Base-by-base conservation (phyloP, 2,797 vertebrate species). In the Ptychadena robeensis region DNA sequence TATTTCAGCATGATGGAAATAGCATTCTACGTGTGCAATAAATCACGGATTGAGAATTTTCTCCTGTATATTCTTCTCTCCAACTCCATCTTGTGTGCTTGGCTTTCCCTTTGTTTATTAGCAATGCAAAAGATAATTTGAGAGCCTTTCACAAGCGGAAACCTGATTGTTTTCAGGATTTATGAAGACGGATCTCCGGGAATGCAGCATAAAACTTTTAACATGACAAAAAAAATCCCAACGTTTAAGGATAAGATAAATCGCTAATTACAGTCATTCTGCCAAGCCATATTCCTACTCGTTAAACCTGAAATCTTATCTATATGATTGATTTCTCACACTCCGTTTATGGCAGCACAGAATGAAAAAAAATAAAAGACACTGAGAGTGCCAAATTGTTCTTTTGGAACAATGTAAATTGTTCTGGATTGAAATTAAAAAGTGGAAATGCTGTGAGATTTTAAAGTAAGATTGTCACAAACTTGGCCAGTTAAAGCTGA, bases 11-110 rank as follows among this genome's bases (percentile, higher is more conserved):
- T 59, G 53, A 67, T 30, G 83, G 61, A 57, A 57, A 85, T 64
- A 83, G 71, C 48, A 32, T 9, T n/a, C 31, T 79, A 9, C 38
- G 71, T 63, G 73, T 44, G 27, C 25, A 85, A 69, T 70, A 83
- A 86, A 83, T 67, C 59, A 83, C 18, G 32, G 8, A 31, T 53
- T 57, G 10, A 83, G 72, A 69, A 40, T 25, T 80, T 70, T 44
- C 75, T 61, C 82, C 66, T 81, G 83, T 79, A 74, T 61, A 40
- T 74, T 78, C 44, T 40, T 25, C 69, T 85, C 68, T 72, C 37
- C 67, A 28, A 63, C 83, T 80, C 15, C 82, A 80, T 85, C 32
- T 79, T 44, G 31, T n/a, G 10, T 72, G 30, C 32, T 67, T 15
- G 22, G 22, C 22, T n/a, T n/a, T 61, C 34, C 5, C 35, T 32